These are phyloP conservation scores for Propsilocerus akamusi DNA, from an alignment of 1,140 invertebrate genomes.

Conservation along the genomic window DNA sequence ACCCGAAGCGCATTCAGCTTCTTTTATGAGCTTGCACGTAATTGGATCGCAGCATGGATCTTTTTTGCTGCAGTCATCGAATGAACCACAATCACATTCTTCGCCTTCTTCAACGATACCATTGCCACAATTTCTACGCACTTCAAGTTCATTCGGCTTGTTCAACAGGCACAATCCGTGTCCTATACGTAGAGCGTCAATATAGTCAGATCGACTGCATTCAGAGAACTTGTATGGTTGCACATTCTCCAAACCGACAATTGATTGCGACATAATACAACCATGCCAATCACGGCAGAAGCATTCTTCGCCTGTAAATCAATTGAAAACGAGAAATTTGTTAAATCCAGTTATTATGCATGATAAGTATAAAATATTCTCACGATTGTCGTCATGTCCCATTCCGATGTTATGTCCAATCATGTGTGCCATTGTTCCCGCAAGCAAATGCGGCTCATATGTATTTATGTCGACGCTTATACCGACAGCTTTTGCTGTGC, in stretches of 20 bases:
- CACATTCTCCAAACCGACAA: constrained; percentile 75
- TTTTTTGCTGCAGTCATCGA: constrained; percentile 61
- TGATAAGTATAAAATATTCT: constrained; percentile 20
- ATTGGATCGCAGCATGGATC: constrained; percentile 93
- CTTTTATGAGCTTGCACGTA: constrained; percentile 79
- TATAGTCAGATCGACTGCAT: constrained; percentile 73
- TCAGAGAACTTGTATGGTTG: constrained; percentile 88
- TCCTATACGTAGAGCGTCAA: constrained; percentile 54
- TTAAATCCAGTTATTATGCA: no score
- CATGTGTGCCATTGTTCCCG: constrained; percentile 89
- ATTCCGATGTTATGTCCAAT: constrained; percentile 93
- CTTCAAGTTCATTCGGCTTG: constrained; percentile 69
- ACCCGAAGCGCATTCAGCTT: constrained; percentile 80
- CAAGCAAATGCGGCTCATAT: constrained; percentile 84
- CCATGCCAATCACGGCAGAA: constrained; percentile 85
- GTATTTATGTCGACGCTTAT: constrained; percentile 82
- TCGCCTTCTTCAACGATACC: constrained; percentile 86
- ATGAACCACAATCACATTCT: constrained; percentile 80
- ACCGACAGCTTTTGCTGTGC: constrained; percentile 74
- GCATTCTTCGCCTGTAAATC: constrained; percentile 38
- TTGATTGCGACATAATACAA: constrained; percentile 86
- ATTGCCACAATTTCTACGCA: constrained; percentile 72
- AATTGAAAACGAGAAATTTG: neutral
- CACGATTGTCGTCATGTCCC: constrained; percentile 76
- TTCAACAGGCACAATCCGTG: constrained; percentile 75